Percentiles rank a stretch among this genome's conserved stretches.
phyloP scores from a whole-genome alignment of 2,113 vertebrate species.

The Pollachius pollachius region DNA sequence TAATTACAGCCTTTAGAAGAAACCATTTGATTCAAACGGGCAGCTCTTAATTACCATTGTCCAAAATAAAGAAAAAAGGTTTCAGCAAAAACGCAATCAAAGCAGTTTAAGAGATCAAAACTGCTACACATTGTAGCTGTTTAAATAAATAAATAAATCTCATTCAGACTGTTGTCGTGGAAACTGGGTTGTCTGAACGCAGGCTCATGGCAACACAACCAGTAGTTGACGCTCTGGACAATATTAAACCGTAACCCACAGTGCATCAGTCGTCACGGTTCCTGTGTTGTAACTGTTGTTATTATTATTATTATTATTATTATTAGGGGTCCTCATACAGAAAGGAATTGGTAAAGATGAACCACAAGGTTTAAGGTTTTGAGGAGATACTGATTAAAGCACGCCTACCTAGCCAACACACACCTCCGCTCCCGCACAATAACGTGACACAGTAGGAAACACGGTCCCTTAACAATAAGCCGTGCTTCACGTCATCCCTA shows the following conservation, averaged over 20 bases:
- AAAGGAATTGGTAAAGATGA: conserved; percentile 9
- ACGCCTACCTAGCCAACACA: neutral
- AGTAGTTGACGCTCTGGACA: conserved; percentile 54
- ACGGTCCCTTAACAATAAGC: too few species aligned
- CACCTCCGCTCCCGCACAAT: too few species aligned
- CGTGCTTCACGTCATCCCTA: too few species aligned
- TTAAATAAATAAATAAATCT: conserved; percentile 15
- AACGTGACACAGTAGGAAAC: too few species aligned
- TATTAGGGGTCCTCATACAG: conserved; percentile 5
- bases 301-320: neutral
- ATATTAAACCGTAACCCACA: conserved; percentile 57
- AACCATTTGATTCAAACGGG: too few species aligned
- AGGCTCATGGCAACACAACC: conserved; percentile 59
- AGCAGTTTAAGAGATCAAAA: neutral
- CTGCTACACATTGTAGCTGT: conserved; percentile 25
- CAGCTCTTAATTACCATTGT: too few species aligned
- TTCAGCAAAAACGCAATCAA: neutral
- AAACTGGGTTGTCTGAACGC: conserved; percentile 68
- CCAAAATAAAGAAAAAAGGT: too few species aligned
- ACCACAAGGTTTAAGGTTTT: too few species aligned
- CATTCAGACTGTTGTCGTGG: conserved; percentile 66
- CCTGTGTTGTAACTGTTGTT: neutral
- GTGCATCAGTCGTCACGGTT: conserved; percentile 56
- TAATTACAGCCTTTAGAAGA: too few species aligned
- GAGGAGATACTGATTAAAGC: too few species aligned